Evolutionary conservation across 2,113 vertebrate genomes (phyloP).

Genomic region (Nothoprocta perdicaria): DNA sequence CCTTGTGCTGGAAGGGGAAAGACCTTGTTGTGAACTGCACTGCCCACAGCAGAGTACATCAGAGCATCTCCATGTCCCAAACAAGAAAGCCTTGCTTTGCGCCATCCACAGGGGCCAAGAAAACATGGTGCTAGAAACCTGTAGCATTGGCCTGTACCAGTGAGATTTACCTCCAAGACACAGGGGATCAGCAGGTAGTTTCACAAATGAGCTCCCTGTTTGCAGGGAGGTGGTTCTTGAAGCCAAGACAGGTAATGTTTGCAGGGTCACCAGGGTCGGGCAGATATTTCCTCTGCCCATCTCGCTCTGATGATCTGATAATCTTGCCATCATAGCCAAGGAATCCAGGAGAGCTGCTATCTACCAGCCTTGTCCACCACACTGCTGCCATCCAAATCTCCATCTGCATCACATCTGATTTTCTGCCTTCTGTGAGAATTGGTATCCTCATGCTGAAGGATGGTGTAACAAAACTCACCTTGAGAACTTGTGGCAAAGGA

Average conservation of each 20-base stretch:
- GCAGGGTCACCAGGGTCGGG: background rate
- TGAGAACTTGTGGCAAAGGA: background rate
- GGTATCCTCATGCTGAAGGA: background rate
- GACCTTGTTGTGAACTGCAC: background rate
- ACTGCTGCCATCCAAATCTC: background rate
- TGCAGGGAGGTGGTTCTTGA: background rate
- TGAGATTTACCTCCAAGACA: background rate
- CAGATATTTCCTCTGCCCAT: background rate
- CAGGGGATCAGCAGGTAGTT: background rate
- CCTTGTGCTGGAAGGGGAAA: background rate
- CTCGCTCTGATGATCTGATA: background rate
- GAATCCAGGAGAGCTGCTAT: background rate
- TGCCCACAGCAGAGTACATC: background rate
- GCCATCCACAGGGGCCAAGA: background rate
- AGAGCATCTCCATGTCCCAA: background rate
- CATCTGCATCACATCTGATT: background rate
- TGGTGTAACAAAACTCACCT: background rate
- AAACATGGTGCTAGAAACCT: background rate
- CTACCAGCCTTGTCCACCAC: background rate
- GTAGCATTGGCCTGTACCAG: background rate
- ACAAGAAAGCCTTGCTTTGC: background rate
- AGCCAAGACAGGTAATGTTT: background rate
- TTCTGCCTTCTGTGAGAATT: background rate
- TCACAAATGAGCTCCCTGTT: background rate
- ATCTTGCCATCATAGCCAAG: background rate